Evolutionary conservation across 2,888 invertebrate genomes (phyloP), one percentile per base, ranked within the genome.

Genomic region (Megamerina dolium): DNA sequence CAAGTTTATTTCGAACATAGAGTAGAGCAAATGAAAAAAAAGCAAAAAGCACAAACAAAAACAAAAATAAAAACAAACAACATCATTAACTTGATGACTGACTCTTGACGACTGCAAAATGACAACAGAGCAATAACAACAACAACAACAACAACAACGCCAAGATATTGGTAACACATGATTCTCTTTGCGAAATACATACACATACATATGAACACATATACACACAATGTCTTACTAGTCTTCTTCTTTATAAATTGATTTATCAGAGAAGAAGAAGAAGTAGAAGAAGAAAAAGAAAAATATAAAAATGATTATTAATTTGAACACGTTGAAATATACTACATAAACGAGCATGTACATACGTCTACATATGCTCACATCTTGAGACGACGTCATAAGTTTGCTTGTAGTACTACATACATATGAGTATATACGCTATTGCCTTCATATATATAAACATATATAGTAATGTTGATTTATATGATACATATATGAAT

Each of bases 11-110:
- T 14, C 16, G 18, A 32, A 32, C 32, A 16, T 5, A 32, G 17
- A 14, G 32, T 18, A 18, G 12, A 6, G 10, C 16, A 18, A 32
- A 18, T 13, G 4, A 16, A 16, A 32, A 16, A 3, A 17, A 17
- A 16, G 18, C 10, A 26, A 18, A 23, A 19, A 33, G 20, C 29
- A n/a, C 38, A 29, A 38, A n/a, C 19, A 3, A 26, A 12, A 26
- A 38, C 13, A 38, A 38, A 29, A 29, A 4, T 14, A 29, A 30
- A 14, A 33, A 33, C 18, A 39, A 40, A 23, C 8, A 26, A 34
- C 13, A n/a, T n/a, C n/a, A n/a, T n/a, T n/a, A n/a, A n/a, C n/a
- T n/a, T n/a, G n/a, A n/a, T n/a, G n/a, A n/a, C n/a, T n/a, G n/a
- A n/a, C n/a, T n/a, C n/a, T n/a, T n/a, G n/a, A n/a, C n/a, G n/a